phyloP scores from a whole-genome alignment of 2,113 vertebrate species.

The Corythornis madagascariensis region DNA sequence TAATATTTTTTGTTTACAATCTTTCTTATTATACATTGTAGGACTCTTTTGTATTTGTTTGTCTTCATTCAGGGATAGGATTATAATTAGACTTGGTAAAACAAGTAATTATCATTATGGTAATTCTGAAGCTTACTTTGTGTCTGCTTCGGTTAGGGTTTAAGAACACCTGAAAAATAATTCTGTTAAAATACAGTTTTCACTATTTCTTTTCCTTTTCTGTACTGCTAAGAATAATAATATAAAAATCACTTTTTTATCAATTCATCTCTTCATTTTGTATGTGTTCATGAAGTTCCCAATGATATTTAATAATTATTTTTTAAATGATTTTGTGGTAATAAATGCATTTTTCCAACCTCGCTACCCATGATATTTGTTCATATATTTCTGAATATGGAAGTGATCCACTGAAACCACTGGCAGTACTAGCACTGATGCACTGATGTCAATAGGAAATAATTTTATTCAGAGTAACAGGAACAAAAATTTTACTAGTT shows the following conservation, averaged over 20 bases:
- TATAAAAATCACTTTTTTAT: background rate
- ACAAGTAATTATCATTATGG: too few relatives aligned
- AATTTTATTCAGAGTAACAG: background rate
- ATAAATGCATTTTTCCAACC: background rate
- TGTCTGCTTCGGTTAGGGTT: background rate
- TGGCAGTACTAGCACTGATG: background rate
- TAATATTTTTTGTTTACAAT: background rate
- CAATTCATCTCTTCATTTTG: background rate
- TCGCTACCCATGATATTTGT: background rate
- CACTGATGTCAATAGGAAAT: background rate
- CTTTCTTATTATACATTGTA: background rate
- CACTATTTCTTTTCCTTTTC: background rate
- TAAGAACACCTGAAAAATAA: background rate
- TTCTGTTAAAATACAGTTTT: background rate
- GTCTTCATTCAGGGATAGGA: background rate
- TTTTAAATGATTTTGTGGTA: background rate
- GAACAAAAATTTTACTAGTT: background rate
- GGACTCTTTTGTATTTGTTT: background rate
- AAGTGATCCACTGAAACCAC: background rate
- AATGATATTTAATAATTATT: background rate
- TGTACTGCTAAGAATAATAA: background rate
- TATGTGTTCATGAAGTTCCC: background rate
- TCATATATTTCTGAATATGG: background rate
- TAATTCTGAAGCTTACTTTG: too few relatives aligned
- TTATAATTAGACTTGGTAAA: background rate